A percentile compares a stretch with the other conserved stretches of the same genome.
Evolutionary conservation across 2,797 vertebrate genomes (phyloP).

Genomic region (Channallabes apus): DNA sequence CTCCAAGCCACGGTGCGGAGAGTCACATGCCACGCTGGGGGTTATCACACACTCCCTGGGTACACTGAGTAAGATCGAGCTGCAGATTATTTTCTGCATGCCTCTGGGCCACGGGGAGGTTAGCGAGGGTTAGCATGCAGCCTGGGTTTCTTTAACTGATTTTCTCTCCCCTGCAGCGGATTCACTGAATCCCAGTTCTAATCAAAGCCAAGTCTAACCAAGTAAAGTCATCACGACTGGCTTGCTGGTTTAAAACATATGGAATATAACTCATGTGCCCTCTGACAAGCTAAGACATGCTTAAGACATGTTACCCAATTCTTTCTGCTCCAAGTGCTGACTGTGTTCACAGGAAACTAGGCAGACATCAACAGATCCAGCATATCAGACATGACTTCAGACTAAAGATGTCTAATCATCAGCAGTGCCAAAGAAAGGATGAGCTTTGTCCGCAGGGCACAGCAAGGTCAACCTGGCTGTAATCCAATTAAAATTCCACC

Average conservation of each 20-base stretch:
- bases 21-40: constrained; percentile 43
- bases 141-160: constrained; percentile 46
- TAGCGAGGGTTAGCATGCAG: constrained; percentile 46
- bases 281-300: background rate
- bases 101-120: constrained; percentile 45
- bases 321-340: background rate
- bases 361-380: constrained; percentile 30
- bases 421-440: constrained; percentile 37
- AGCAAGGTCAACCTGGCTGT: constrained; percentile 56
- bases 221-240: background rate
- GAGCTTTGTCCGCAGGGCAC: constrained; percentile 66
- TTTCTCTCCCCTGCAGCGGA: constrained; percentile 49
- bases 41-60: constrained; percentile 51
- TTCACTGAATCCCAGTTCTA: constrained; percentile 45
- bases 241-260: background rate
- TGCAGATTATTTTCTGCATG: constrained; percentile 31
- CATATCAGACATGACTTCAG: constrained; percentile 13
- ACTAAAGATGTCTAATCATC: constrained; percentile 25
- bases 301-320: constrained; percentile 9
- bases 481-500: constrained; percentile 81
- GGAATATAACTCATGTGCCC: background rate
- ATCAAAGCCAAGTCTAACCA: constrained; percentile 52
- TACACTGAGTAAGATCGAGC: constrained; percentile 48
- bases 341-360: constrained; percentile 29
- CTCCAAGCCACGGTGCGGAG: constrained; percentile 48